These are phyloP conservation scores for Danaus chrysippus DNA, from an alignment of 2,888 invertebrate genomes.

Conservation along the genomic window DNA sequence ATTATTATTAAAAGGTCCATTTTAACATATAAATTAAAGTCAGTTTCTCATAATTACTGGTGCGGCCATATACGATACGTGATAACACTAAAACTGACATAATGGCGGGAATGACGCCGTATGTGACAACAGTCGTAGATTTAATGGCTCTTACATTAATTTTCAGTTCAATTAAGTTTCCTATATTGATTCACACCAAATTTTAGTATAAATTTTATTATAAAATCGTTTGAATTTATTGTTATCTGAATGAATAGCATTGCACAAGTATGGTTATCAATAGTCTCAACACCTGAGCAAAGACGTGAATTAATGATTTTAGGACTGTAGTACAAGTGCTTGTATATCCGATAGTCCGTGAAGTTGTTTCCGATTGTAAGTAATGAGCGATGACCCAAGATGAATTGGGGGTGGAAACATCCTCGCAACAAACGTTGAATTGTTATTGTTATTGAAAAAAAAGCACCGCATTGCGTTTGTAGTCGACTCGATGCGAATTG, in stretches of 20 bases:
- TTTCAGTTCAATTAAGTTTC: neutral
- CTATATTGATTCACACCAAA: neutral
- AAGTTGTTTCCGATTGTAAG: conserved; percentile 72
- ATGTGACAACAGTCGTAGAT: conserved; percentile 65
- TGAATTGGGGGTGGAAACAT: conserved; percentile 79
- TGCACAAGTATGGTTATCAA: conserved; percentile 18
- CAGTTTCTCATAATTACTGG: conserved; percentile 65
- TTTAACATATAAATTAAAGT: conserved; percentile 42
- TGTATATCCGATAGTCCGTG: conserved; percentile 63
- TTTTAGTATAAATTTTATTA: neutral
- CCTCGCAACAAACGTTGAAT: conserved; percentile 62
- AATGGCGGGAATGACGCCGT: conserved; percentile 57
- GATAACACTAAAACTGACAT: conserved; percentile 74
- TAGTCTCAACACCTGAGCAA: conserved; percentile 56
- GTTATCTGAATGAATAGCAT: neutral
- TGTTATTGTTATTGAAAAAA: conserved; percentile 65
- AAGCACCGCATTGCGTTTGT: conserved; percentile 56
- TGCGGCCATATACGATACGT: conserved; percentile 61
- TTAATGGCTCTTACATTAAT: conserved; percentile 49
- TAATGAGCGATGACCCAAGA: conserved; percentile 69
- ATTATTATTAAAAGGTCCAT: conserved; percentile 23
- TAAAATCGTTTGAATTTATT: neutral
- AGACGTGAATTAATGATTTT: conserved; percentile 41
- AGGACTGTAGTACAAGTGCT: conserved; percentile 54
- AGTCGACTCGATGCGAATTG: conserved; percentile 72